Evolutionary conservation across 1,140 invertebrate genomes (phyloP).

Genomic region (Listronotus bonariensis): DNA sequence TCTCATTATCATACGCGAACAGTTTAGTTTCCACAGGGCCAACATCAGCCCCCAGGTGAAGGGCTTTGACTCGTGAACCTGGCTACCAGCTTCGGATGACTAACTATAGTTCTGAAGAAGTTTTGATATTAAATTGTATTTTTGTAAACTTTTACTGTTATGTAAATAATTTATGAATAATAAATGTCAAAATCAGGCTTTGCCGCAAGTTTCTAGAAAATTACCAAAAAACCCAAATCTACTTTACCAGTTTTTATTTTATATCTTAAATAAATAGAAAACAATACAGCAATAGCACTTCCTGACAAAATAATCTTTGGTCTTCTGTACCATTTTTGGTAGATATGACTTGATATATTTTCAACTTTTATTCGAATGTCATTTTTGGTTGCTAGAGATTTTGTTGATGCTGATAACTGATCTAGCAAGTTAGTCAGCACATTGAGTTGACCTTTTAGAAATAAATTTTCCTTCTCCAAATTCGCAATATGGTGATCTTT

Average conservation of each 20-base stretch:
- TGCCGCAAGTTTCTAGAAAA: too few species aligned
- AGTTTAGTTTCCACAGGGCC: too few species aligned
- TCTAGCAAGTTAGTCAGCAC: slow-evolving; percentile 7
- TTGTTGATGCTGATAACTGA: slow-evolving; percentile 13
- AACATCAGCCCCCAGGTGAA: too few species aligned
- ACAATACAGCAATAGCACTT: slow-evolving; percentile 15
- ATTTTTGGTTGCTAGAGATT: slow-evolving; percentile 18
- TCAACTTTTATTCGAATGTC: slow-evolving; percentile 28
- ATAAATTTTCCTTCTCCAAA: slow-evolving; percentile 21
- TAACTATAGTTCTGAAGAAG: too few species aligned
- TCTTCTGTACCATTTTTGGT: slow-evolving; percentile 21
- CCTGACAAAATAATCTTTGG: slow-evolving; percentile 22
- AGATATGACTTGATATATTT: slow-evolving; percentile 12
- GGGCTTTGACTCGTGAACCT: too few species aligned
- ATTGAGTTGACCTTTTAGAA: slow-evolving; percentile 18
- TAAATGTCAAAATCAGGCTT: too few species aligned
- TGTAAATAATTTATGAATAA: too few species aligned
- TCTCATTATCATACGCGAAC: too few species aligned
- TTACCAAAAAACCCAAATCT: too few species aligned
- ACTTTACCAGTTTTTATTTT: slow-evolving; percentile 9
- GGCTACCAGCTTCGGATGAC: too few species aligned
- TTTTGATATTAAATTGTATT: too few species aligned
- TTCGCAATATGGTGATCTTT: slow-evolving; percentile 7
- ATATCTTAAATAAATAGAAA: slow-evolving; percentile 26
- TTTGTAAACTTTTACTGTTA: too few species aligned